Evolutionary conservation across 2,888 invertebrate genomes (phyloP), one percentile per base, ranked within the genome.

Genomic region (Stegophylla sp.): DNA sequence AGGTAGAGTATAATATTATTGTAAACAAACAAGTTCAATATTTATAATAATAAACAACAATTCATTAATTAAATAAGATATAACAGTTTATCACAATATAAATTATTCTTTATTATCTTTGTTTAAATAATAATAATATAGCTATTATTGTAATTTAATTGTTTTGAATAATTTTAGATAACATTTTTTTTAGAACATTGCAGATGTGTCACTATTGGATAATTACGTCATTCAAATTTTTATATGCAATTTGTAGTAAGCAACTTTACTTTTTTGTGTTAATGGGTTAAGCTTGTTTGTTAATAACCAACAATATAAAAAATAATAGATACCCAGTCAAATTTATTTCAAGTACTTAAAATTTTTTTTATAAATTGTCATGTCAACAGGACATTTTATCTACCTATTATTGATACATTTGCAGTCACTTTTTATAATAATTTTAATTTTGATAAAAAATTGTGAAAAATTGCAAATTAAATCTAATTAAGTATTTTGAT

Each of bases 191-290:
- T 74, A 74, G 74, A 74, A 63, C 15, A 51, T 74, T 51, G 23
- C 63, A 63, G 34, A 74, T 63, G 48, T 63, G 48, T 63, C 28
- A 28, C 17, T 51, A 34, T 51, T 63, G 51, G 51, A 28, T 74
- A 74, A 13, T 34, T 34, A 23, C 43, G 63, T 51, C 74, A 74
- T 74, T 74, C 63, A 51, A 63, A 74, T 51, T 74, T 63, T 20
- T 48, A 63, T 74, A 5, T 17, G 26, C 20, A 64, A n/a, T n/a
- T n/a, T n/a, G 43, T 26, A 73, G 73, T 73, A 73, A 61, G 73
- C 73, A 61, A 61, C 28, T 61, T 69, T 73, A 73, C 45, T 73
- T 73, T 45, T 73, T 73, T 73, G 26, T 73, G 72, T 73, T 59
- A 61, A 26, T 73, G 45, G 61, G 59, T 59, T 59, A 26, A 73